A percentile compares a stretch with the other conserved stretches of the same genome.
These are phyloP conservation scores for Empidonax alnorum DNA, from an alignment of 2,113 vertebrate species.

Conservation along the genomic window DNA sequence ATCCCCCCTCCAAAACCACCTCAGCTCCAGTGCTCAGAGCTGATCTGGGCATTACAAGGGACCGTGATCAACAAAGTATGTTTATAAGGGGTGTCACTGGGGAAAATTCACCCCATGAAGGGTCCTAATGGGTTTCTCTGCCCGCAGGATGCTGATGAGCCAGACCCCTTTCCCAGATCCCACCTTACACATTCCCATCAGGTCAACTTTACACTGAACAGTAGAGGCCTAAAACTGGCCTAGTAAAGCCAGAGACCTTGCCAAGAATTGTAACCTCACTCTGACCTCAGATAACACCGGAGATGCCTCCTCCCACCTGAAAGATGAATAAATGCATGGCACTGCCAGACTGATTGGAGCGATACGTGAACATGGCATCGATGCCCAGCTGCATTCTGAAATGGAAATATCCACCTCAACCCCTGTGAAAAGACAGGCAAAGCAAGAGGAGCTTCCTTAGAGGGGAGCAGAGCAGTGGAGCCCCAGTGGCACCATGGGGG, in stretches of 20 bases:
- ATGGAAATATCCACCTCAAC: neutral
- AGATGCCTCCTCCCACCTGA: neutral
- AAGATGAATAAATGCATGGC: neutral
- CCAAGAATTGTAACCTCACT: neutral
- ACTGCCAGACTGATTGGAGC: neutral
- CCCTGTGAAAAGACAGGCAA: neutral
- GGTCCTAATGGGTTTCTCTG: neutral
- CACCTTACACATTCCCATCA: fast-evolving
- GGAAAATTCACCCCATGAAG: neutral
- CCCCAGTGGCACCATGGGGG: fast-evolving
- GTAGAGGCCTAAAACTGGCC: neutral
- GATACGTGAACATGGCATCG: fast-evolving
- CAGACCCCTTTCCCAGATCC: fast-evolving
- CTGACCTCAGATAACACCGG: neutral
- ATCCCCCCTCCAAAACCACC: neutral
- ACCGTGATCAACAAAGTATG: neutral
- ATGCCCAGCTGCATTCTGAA: neutral
- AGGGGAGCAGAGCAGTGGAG: neutral
- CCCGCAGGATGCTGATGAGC: neutral
- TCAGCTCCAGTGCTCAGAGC: neutral
- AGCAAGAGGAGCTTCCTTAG: neutral
- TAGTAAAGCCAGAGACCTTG: neutral
- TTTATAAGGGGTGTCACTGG: neutral
- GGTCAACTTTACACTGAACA: neutral
- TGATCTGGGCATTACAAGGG: neutral